These are phyloP conservation scores for Porites lobata DNA, from an alignment of 92 coral and sea anemone genomes.

Conservation along the genomic window DNA sequence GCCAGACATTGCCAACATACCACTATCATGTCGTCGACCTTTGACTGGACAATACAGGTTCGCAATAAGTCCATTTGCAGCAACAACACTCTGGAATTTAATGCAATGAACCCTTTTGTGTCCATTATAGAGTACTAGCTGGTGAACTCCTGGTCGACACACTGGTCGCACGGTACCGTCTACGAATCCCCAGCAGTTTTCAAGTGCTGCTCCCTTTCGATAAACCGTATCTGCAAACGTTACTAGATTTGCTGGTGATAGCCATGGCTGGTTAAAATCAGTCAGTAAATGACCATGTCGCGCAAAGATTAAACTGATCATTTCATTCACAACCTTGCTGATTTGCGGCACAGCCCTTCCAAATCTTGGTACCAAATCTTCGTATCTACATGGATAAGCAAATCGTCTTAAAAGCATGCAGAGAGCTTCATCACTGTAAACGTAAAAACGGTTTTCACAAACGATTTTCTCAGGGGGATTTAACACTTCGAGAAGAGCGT, in stretches of 20 bases:
- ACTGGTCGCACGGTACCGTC: slow-evolving; percentile 33
- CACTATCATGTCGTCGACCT: slow-evolving; percentile 20
- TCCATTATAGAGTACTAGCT: too few species aligned
- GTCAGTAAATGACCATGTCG: slow-evolving; percentile 1
- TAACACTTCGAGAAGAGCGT: not conserved
- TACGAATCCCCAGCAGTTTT: slow-evolving; percentile 34
- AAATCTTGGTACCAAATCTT: slow-evolving; percentile 9
- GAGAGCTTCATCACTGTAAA: slow-evolving; percentile 21
- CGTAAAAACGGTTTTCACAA: slow-evolving; percentile 6
- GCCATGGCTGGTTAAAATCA: slow-evolving; percentile 8
- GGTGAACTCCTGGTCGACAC: not conserved
- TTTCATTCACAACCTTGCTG: slow-evolving; percentile 4
- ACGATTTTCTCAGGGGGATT: not conserved
- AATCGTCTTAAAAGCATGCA: slow-evolving; percentile 5
- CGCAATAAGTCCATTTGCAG: slow-evolving; percentile 4
- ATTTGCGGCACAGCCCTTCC: slow-evolving; percentile 23
- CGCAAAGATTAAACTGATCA: not conserved
- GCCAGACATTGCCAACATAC: slow-evolving; percentile 19
- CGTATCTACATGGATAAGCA: slow-evolving; percentile 14
- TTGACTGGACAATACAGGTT: slow-evolving; percentile 27
- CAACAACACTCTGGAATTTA: too few species aligned
- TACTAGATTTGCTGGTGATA: slow-evolving; percentile 13
- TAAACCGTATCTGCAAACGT: not conserved
- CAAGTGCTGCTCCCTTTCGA: slow-evolving; percentile 16
- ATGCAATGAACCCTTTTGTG: too few species aligned